Base-by-base conservation (phyloP, 2,888 invertebrate genomes). In the Tiliacea citrago region DNA sequence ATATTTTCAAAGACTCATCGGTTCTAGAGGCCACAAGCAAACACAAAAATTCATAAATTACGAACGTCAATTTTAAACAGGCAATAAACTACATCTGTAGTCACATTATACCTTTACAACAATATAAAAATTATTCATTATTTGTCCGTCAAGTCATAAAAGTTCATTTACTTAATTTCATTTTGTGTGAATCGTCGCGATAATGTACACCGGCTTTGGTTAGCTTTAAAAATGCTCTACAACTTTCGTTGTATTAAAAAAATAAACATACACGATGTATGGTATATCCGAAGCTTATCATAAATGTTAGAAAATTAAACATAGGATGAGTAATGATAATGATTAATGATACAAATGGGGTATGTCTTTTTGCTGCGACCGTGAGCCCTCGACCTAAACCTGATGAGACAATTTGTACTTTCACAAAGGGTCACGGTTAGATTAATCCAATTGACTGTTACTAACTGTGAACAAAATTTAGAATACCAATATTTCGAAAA, bases 371-470 rank as follows among this genome's bases (percentile, higher is more conserved):
- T 85, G 81, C 84, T 77, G 75, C 63, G 86, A 89, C 93, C 92
- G 92, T 91, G 88, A 86, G 91, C 92, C 93, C 91, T 91, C 83
- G 88, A 92, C 94, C 95, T 96, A 95, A 91, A 95, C 92, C 91
- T 90, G 92, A 93, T 91, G 94, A 94, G 93, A 94, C 87, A 94
- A 95, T 96, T 96, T 96, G 96, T 96, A 96, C 96, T 96, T 94
- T 92, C 86, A 92, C 89, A 90, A 94, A 94, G 94, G 90, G 88
- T 84, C 91, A 89, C 92, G 91, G 90, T 85, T 86, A 72, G 76
- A 70, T 86, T 68, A 78, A 76, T 84, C 73, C 74, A 83, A 88
- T 86, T 67, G 9, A 71, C 75, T 89, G 89, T 81, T 82, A 87
- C 88, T 89, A 91, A 77, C 73, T 82, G 72, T 68, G 65, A 90